phyloP scores from a whole-genome alignment of 2,888 invertebrate species.

The Oxytorus armatus region DNA sequence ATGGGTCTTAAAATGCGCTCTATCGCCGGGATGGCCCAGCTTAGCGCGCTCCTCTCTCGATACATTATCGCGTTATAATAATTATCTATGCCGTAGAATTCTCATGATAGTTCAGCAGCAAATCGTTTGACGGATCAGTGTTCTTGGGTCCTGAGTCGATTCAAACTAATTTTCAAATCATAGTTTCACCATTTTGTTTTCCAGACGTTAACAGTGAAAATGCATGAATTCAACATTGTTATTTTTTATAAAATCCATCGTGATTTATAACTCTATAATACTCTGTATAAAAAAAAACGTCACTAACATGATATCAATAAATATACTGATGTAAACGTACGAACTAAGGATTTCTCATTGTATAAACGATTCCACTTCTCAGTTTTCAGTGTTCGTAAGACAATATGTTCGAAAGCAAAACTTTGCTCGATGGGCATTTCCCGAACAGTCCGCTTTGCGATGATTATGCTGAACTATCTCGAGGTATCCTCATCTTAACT shows the following conservation, averaged over 20 bases:
- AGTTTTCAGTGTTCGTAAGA: too few relatives aligned
- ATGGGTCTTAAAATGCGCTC: conserved; percentile 75
- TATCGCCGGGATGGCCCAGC: conserved; percentile 70
- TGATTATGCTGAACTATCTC: conserved; percentile 44
- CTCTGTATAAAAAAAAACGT: too few relatives aligned
- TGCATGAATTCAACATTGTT: not conserved
- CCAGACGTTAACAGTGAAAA: not conserved
- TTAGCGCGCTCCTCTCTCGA: conserved; percentile 66
- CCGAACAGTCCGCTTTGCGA: not conserved
- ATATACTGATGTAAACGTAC: too few relatives aligned
- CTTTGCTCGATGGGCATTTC: too few relatives aligned
- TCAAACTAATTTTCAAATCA: not conserved
- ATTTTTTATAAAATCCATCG: too few relatives aligned
- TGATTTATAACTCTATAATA: too few relatives aligned
- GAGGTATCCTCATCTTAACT: conserved; percentile 47
- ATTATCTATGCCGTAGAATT: conserved; percentile 61
- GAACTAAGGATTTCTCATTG: too few relatives aligned
- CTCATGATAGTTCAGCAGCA: conserved; percentile 50
- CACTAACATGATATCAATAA: too few relatives aligned
- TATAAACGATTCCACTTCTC: too few relatives aligned
- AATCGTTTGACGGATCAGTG: conserved; percentile 15
- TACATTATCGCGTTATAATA: conserved; percentile 63
- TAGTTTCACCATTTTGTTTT: not conserved
- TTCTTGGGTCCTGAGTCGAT: not conserved
- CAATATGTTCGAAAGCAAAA: too few relatives aligned